Evolutionary conservation across 2,888 invertebrate species (phyloP).

Genomic region (Campoplex capitator): DNA sequence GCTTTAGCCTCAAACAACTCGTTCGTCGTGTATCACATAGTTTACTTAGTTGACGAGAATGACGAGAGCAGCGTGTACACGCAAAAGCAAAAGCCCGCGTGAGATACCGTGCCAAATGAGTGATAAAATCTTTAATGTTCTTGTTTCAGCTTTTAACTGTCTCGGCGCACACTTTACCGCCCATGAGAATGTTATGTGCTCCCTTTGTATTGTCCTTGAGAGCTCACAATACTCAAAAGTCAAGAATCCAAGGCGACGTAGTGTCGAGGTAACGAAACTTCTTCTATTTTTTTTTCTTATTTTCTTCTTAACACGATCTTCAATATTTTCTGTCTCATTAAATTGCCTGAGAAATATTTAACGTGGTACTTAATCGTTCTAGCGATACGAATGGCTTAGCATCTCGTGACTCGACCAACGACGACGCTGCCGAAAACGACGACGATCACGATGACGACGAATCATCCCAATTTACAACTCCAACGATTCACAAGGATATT

Average conservation of each 20-base stretch:
- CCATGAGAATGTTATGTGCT: conserved; percentile 82
- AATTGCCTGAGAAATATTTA: neutral
- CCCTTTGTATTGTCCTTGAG: conserved; percentile 82
- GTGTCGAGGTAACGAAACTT: conserved; percentile 40
- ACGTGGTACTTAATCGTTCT: neutral
- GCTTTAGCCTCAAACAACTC: conserved; percentile 60
- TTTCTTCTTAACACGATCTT: conserved; percentile 23
- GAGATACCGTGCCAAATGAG: conserved; percentile 31
- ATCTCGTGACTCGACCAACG: conserved; percentile 68
- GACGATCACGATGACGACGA: conserved; percentile 67
- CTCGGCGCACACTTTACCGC: conserved; percentile 84
- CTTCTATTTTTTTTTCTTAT: conserved; percentile 10
- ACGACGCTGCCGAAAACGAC: conserved; percentile 74
- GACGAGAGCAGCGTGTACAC: conserved; percentile 43
- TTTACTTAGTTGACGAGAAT: conserved; percentile 19
- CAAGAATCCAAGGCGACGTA: conserved; percentile 70
- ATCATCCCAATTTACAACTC: conserved; percentile 23
- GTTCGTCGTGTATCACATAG: neutral
- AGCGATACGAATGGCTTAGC: conserved; percentile 50
- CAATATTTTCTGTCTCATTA: neutral
- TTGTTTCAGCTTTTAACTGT: conserved; percentile 78
- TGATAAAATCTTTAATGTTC: conserved; percentile 61
- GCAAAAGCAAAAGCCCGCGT: conserved; percentile 30
- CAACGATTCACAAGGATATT: conserved; percentile 61
- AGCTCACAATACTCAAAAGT: conserved; percentile 68